Evolutionary conservation across 2,797 vertebrate genomes (phyloP).

Genomic region (Acanthornis magna): DNA sequence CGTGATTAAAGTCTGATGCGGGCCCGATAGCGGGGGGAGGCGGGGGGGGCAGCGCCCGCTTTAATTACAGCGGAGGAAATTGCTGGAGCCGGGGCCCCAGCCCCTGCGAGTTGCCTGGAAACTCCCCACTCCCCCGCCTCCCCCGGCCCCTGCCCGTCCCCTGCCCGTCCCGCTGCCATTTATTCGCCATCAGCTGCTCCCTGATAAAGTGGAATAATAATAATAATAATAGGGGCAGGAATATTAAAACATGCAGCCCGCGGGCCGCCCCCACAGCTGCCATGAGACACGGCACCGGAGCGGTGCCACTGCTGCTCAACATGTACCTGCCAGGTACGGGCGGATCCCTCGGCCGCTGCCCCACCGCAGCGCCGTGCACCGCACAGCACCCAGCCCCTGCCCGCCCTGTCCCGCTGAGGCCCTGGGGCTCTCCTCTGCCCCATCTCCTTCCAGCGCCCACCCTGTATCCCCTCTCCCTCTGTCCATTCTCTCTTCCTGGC

Average conservation of each 20-base stretch:
- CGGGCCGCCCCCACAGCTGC: constrained; percentile 75
- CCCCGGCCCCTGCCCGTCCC: constrained; percentile 59
- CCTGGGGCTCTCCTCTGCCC: background rate
- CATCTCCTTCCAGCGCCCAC: background rate
- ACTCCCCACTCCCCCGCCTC: constrained; percentile 67
- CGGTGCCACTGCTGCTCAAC: constrained; percentile 97
- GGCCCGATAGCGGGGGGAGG: constrained; percentile 88
- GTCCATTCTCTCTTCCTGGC: background rate
- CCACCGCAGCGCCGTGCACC: background rate
- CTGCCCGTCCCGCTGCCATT: constrained; percentile 62
- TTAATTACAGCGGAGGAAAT: constrained; percentile 99
- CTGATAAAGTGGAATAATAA: constrained; percentile 64
- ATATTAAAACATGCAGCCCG: constrained; percentile 65
- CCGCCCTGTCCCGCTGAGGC: background rate
- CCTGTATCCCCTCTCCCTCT: background rate
- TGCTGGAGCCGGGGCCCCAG: constrained; percentile 78
- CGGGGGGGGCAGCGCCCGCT: constrained; percentile 79
- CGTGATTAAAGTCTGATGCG: constrained; percentile 97
- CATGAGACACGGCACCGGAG: constrained; percentile 94
- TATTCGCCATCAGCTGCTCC: constrained; percentile 55
- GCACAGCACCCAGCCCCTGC: background rate
- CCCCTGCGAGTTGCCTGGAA: constrained; percentile 84
- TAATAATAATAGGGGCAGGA: constrained; percentile 63
- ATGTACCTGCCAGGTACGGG: constrained; percentile 98
- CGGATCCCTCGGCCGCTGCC: constrained; percentile 7